Base-by-base conservation (phyloP, 2,888 invertebrate genomes). In the Cryptus viduatorius region DNA sequence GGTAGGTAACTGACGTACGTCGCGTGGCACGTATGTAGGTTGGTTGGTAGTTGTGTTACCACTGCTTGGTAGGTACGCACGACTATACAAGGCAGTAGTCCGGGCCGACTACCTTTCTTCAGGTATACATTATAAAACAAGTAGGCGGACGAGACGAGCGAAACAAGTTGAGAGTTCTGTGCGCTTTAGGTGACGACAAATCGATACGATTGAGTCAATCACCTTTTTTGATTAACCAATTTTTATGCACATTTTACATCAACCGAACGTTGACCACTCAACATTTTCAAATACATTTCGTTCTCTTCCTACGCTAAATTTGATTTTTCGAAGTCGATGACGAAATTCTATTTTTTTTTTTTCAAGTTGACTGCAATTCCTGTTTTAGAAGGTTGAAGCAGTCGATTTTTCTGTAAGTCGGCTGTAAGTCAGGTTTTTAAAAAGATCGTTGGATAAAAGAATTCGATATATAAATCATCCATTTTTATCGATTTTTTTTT, bases 21-120 rank as follows among this genome's bases (percentile, higher is more conserved):
- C 90, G 87, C 89, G 89, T 90, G 90, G 91, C 89, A 90, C 85
- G 85, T 87, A 90, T 88, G 91, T 91, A 89, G 91, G 91, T 81
- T 88, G 19, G 89, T 85, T 83, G 87, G 84, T 83, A 81, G 44
- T 73, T 59, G 68, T 80, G 24, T 65, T 65, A 64, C 71, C 61
- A 61, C 68, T 72, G 48, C 59, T 71, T 37, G 61, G 19, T 37
- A 8, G 67, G 59, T 77, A 82, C 83, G 85, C 84, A 87, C 85
- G 87, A 81, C 90, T 91, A 90, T 90, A 91, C 88, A 92, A 89
- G 92, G 91, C 84, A 90, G 90, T 88, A 87, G 84, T 85, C 83
- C 86, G 87, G 86, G 84, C 65, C 72, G 80, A 82, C 79, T 72
- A 86, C 76, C 85, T 87, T 83, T 83, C 83, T 83, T 69, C 78